phyloP scores from a whole-genome alignment of 2,888 invertebrate genomes.

The Seira ritae region DNA sequence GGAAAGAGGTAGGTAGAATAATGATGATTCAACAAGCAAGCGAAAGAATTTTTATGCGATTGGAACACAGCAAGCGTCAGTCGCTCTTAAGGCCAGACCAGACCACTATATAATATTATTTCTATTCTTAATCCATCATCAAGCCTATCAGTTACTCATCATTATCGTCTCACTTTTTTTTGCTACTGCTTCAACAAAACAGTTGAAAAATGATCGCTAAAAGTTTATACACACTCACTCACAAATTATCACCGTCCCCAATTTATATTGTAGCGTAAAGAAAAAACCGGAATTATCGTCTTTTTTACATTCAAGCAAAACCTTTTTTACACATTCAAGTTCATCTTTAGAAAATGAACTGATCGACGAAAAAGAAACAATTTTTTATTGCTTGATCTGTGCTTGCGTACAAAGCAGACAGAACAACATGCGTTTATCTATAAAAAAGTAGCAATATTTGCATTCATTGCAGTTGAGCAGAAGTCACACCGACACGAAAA shows the following conservation, averaged over 20 bases:
- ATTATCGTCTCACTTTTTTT: background rate
- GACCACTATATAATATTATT: too few species aligned
- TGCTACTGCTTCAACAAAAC: background rate
- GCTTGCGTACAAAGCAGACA: conserved; percentile 33
- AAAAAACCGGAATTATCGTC: conserved; percentile 49
- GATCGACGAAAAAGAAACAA: too few species aligned
- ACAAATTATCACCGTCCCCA: conserved; percentile 55
- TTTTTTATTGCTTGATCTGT: too few species aligned
- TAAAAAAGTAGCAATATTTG: conserved; percentile 37
- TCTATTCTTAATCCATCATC: conserved; percentile 37
- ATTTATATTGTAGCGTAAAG: conserved; percentile 49
- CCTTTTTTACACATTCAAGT: conserved; percentile 58
- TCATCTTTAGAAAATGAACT: conserved; percentile 24
- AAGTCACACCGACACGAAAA: too few species aligned
- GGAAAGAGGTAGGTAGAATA: too few species aligned
- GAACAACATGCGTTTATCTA: too few species aligned
- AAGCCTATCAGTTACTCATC: conserved; percentile 25
- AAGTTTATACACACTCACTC: conserved; percentile 18
- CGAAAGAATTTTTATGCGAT: too few species aligned
- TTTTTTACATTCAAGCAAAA: conserved; percentile 40
- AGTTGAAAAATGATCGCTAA: conserved; percentile 9
- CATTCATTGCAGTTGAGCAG: too few species aligned
- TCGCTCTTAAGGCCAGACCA: too few species aligned
- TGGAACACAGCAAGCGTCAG: too few species aligned
- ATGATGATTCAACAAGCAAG: too few species aligned